phyloP scores from a whole-genome alignment of 2,797 vertebrate genomes.

The Mormyrops attenuatus region DNA sequence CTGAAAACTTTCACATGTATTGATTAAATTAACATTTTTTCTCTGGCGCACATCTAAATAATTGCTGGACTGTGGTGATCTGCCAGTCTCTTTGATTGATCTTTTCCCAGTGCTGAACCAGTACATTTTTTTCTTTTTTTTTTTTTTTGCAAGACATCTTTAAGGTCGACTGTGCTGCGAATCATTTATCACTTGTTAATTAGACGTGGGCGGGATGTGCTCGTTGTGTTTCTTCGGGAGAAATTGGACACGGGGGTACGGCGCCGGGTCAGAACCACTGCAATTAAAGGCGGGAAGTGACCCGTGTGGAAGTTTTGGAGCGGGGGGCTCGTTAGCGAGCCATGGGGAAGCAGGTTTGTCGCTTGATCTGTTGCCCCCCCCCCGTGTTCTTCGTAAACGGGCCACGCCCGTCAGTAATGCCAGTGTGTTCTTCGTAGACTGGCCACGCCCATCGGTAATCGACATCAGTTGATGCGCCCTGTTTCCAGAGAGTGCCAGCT shows the following conservation, averaged over 20 bases:
- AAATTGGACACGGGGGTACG: not conserved
- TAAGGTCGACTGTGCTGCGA: not conserved
- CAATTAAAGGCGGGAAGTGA: not conserved
- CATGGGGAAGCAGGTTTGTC: not conserved
- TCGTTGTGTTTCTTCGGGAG: not conserved
- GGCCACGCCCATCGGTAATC: not conserved
- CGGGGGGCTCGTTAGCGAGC: not conserved
- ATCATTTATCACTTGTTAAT: slow-evolving; percentile 24
- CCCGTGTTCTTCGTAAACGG: too few relatives aligned
- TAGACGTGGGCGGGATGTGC: not conserved
- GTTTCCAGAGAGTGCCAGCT: slow-evolving; percentile 22
- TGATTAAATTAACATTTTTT: slow-evolving; percentile 3
- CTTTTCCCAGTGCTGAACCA: slow-evolving; percentile 4
- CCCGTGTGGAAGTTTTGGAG: not conserved
- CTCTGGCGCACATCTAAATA: not conserved
- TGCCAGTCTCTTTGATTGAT: slow-evolving; percentile 8
- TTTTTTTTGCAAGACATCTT: not conserved
- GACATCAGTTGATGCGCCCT: not conserved
- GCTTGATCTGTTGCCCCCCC: not conserved
- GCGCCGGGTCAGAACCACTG: not conserved
- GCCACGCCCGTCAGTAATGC: too few relatives aligned
- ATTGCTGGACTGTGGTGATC: slow-evolving; percentile 8
- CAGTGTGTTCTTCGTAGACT: not conserved
- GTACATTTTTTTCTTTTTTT: not conserved
- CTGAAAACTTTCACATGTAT: not conserved